phyloP scores from a whole-genome alignment of 2,113 vertebrate species.

The Alethe diademata region DNA sequence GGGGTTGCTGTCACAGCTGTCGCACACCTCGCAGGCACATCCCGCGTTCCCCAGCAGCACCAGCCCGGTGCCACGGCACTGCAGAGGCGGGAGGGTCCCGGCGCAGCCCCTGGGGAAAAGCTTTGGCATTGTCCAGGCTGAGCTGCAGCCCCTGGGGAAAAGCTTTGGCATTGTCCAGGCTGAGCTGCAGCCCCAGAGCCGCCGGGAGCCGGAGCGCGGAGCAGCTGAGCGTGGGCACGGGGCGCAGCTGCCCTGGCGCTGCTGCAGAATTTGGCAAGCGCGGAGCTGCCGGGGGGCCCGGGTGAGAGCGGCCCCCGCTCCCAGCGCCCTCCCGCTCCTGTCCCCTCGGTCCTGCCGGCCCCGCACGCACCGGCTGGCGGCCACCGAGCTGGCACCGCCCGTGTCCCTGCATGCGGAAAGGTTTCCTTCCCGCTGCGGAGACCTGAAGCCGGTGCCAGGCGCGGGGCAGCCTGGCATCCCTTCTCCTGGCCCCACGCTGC shows the following conservation, averaged over 20 bases:
- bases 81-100: not conserved
- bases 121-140: not conserved
- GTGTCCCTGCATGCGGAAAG: not conserved
- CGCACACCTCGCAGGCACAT: not conserved
- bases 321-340: not conserved
- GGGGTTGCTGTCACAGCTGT: not conserved
- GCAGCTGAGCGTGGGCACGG: slow-evolving; percentile 4
- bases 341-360: not conserved
- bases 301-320: not conserved
- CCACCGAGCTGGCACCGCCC: accelerated
- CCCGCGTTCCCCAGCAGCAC: not conserved
- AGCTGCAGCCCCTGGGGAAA: not conserved
- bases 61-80: not conserved
- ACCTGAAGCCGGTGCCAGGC: not conserved
- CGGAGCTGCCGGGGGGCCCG: not conserved
- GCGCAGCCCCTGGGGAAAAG: not conserved
- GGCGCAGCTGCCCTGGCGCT: not conserved
- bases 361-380: accelerated
- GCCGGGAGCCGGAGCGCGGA: not conserved
- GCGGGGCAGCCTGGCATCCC: not conserved
- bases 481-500: not conserved
- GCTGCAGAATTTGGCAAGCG: not conserved
- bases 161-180: not conserved
- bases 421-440: not conserved
- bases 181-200: not conserved